Evolutionary conservation across 2,888 invertebrate genomes (phyloP).

Genomic region (Lamellibrachia satsuma): DNA sequence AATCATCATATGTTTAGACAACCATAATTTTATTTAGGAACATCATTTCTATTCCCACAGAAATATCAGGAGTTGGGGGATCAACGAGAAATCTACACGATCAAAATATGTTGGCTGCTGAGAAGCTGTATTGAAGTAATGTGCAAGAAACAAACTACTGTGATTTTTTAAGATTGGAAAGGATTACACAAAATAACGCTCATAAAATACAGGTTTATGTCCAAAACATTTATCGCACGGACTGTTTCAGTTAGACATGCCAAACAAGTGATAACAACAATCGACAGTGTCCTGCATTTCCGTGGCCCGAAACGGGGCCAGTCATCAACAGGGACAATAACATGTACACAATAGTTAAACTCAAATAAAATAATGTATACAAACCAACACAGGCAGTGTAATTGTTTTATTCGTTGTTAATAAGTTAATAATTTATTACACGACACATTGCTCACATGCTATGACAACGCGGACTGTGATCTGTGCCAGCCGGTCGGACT

Average conservation of each 20-base stretch:
- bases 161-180: neutral
- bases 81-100: neutral
- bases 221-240: neutral
- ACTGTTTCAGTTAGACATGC: neutral
- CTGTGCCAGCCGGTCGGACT: too few relatives aligned
- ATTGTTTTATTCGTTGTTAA: constrained; percentile 8
- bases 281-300: neutral
- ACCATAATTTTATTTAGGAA: too few relatives aligned
- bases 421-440: neutral
- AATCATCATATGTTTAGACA: neutral
- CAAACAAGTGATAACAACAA: neutral
- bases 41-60: neutral
- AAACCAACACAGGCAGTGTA: neutral
- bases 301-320: too few relatives aligned
- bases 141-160: neutral
- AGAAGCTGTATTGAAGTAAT: neutral
- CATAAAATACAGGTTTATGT: neutral
- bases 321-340: too few relatives aligned
- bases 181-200: neutral
- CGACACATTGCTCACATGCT: neutral
- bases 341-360: too few relatives aligned
- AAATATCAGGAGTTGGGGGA: neutral
- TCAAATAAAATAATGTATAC: neutral
- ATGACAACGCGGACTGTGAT: neutral
- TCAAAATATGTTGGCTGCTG: neutral